Base-by-base conservation (phyloP, 2,113 vertebrate species). In the Pseudopipra pipra region DNA sequence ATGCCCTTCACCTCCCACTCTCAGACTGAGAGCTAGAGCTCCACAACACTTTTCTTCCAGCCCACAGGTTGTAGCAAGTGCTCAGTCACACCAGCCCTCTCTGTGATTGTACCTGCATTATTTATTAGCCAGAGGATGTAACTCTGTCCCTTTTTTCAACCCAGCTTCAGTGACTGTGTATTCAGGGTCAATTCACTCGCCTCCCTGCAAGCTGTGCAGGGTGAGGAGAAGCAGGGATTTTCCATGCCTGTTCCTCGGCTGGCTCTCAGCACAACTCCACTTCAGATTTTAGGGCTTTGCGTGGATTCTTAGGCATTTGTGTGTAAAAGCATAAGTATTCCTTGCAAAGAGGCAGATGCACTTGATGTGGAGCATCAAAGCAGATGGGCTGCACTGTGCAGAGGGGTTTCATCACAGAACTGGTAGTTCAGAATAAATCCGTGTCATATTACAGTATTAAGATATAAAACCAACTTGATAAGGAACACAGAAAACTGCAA, bases 71-170 rank as follows among this genome's bases (percentile, higher is more conserved):
- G 47, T 63, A 95, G 51, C 21, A 8, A 89, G 87, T 8, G 83
- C 7, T 66, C 56, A 78, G 49, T 62, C 78, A 56, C 78, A 78
- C 43, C 73, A 87, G 49, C 75, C n/a, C 58, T 85, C 80, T 52
- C 41, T 84, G 85, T 3, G 10, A 14, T 14, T 44, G 33, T 66
- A 82, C 81, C 80, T 95, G 76, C 89, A 88, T 90, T 94, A 92
- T 97, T 95, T 96, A 94, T 93, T 52, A 90, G 65, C 72, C n/a
- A 19, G 4, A 2, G 6, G 87, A 70, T 1, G 0, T 31, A 74
- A 31, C 33, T 67, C 52, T 78, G 70, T 58, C 76, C 86, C 52
- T 95, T 92, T 91, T 82, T 72, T 95, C 90, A 87, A 85, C 70
- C 44, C 88, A 93, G 80, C 11, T 87, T 58, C 23, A 23, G 88